A percentile compares a stretch with the other conserved stretches of the same genome.
Conservation (phyloP, 2,888 invertebrate species). For the Spodoptera picta region DNA sequence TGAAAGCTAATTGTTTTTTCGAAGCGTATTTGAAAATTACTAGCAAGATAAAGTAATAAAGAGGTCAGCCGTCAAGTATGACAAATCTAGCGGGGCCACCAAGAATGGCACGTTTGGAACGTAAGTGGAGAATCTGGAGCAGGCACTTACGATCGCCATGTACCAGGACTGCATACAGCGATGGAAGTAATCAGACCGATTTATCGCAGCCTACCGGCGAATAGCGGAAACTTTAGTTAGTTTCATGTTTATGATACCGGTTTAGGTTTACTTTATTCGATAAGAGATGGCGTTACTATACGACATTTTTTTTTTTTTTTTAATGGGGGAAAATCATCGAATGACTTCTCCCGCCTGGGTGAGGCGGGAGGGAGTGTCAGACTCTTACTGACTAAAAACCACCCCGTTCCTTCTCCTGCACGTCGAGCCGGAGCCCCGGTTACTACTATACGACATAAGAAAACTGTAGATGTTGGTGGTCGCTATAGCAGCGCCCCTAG, state of each 20-base stretch:
- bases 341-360: too few relatives aligned
- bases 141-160: constrained; percentile 87
- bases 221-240: constrained; percentile 15
- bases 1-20: not conserved
- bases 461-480: too few relatives aligned
- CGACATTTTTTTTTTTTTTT: too few relatives aligned
- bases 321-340: too few relatives aligned
- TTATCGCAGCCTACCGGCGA: constrained; percentile 42
- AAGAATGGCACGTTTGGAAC: constrained; percentile 84
- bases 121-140: constrained; percentile 88
- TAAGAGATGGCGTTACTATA: constrained; percentile 34
- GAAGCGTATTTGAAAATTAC: constrained; percentile 4
- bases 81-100: constrained; percentile 40
- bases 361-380: too few relatives aligned
- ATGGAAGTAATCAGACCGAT: constrained; percentile 15
- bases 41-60: constrained; percentile 18
- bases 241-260: not conserved
- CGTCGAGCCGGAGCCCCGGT: too few relatives aligned
- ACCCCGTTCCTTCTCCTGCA: too few relatives aligned
- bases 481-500: constrained; percentile 2
- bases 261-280: not conserved
- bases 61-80: constrained; percentile 47
- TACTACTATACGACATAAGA: too few relatives aligned
- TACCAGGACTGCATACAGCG: constrained; percentile 76
- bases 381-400: too few relatives aligned